Base-by-base conservation (phyloP, 2,888 invertebrate genomes). In the Oscheius onirici region DNA sequence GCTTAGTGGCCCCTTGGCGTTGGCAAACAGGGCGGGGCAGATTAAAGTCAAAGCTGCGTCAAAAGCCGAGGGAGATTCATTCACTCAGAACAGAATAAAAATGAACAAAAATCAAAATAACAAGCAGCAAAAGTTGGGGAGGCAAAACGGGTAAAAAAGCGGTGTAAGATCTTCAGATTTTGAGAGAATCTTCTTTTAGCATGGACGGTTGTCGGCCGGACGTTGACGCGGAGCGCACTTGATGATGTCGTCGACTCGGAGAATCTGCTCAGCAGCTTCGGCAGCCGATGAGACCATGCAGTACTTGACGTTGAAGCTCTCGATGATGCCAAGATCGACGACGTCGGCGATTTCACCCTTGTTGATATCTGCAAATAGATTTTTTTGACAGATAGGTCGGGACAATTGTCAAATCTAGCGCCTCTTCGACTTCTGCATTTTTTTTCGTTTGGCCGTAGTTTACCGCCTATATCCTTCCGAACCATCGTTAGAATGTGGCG, bases 191-290 rank as follows among this genome's bases (percentile, higher is more conserved):
- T n/a, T n/a, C n/a, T n/a, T n/a, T 83, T 81, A 86, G 75, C 86
- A 86, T 51, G 86, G 86, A 49, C 86, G 76, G 73, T 83, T 79
- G 74, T 86, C 86, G 41, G 68, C 80, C 15, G 75, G 75, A 44
- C 86, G 81, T 8, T 76, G 82, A 28, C 86, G 79, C 11, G 86
- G 86, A 22, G 86, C 86, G 58, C 84, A 83, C 89, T 92, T 94
- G 75, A 99, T 92, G 81, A 99, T 99, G 89, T 95, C 93, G 89
- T 99, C 99, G 0, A 99, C 99, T 69, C 99, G 92, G 22, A 99
- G 91, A 84, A 99, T 97, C 94, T 99, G 95, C 90, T 99, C 97
- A 0, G 80, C 78, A 10, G 82, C 82, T 67, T 82, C 82, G 13
- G 82, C 82, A 24, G 82, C 99, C 8, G 96, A 95, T 74, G 95